Evolutionary conservation across 2,797 vertebrate species (phyloP).

Genomic region (Tokudaia tokunoshimensis): DNA sequence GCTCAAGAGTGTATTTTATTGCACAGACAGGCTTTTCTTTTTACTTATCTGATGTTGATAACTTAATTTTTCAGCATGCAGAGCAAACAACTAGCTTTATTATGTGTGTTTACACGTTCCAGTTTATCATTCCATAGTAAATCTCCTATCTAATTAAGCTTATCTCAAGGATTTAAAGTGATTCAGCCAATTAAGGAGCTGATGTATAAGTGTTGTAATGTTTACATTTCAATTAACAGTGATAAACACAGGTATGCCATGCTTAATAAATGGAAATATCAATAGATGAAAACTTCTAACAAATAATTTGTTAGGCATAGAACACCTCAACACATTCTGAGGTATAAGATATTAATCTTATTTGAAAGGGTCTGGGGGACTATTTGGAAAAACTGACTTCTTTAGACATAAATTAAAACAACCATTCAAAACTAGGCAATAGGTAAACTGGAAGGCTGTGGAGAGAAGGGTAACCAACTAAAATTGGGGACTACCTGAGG

Average conservation of each 20-base stretch:
- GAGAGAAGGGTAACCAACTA: neutral
- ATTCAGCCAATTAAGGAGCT: slow-evolving; percentile 32
- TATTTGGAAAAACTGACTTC: neutral
- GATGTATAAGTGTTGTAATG: neutral
- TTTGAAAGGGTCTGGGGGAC: neutral
- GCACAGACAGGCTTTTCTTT: slow-evolving; percentile 11
- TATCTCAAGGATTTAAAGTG: slow-evolving; percentile 46
- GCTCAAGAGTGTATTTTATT: neutral
- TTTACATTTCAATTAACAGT: slow-evolving; percentile 46
- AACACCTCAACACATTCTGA: neutral
- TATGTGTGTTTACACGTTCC: neutral
- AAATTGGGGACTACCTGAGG: neutral
- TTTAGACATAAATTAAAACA: neutral
- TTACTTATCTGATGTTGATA: neutral
- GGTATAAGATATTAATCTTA: neutral
- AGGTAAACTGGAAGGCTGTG: neutral
- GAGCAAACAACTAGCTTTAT: slow-evolving; percentile 15
- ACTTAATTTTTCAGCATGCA: slow-evolving; percentile 1
- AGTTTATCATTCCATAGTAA: slow-evolving; percentile 23
- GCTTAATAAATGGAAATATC: slow-evolving; percentile 17
- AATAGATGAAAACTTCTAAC: slow-evolving; percentile 9
- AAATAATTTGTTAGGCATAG: neutral
- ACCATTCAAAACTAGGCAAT: neutral
- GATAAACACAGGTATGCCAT: neutral
- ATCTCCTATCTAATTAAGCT: slow-evolving; percentile 36